Conservation (phyloP, 2,888 invertebrate species). For the Drosophila hawaiiensis region DNA sequence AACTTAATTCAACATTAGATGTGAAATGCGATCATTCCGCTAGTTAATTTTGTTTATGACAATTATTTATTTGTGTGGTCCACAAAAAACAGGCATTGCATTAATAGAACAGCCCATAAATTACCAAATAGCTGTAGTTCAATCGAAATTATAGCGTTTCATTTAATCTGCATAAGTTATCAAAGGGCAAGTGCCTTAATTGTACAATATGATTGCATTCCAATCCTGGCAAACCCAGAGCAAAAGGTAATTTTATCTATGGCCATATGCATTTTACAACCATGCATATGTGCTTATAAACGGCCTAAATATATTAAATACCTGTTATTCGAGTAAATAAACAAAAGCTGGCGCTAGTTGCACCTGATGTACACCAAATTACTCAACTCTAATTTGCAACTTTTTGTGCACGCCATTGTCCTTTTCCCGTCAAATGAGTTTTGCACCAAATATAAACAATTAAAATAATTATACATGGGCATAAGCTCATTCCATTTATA, state of each 20-base stretch:
- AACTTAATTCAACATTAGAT: conserved; percentile 6
- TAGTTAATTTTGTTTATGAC: not conserved
- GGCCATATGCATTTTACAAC: conserved; percentile 17
- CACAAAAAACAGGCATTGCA: conserved; percentile 25
- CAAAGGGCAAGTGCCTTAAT: conserved; percentile 61
- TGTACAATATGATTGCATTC: conserved; percentile 45
- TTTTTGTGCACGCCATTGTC: conserved; percentile 48
- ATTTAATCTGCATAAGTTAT: conserved; percentile 72
- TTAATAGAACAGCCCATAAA: conserved; percentile 40
- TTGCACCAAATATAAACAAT: conserved; percentile 48
- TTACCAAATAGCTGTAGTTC: conserved; percentile 33
- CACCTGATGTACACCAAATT: conserved; percentile 14
- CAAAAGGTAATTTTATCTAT: conserved; percentile 50
- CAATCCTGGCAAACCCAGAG: conserved; percentile 12
- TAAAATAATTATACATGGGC: conserved; percentile 49
- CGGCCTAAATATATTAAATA: conserved; percentile 46
- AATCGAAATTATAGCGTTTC: conserved; percentile 42
- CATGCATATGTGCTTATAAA: conserved; percentile 14
- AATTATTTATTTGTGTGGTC: conserved; percentile 13
- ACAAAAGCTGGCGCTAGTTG: conserved; percentile 42
- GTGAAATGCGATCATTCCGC: not conserved
- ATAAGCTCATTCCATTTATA: too few relatives aligned
- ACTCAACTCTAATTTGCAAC: conserved; percentile 47
- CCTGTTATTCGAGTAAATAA: conserved; percentile 47
- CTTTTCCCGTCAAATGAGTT: conserved; percentile 29